Conservation (phyloP, 1,140 invertebrate genomes). For the Anoplophora glabripennis region DNA sequence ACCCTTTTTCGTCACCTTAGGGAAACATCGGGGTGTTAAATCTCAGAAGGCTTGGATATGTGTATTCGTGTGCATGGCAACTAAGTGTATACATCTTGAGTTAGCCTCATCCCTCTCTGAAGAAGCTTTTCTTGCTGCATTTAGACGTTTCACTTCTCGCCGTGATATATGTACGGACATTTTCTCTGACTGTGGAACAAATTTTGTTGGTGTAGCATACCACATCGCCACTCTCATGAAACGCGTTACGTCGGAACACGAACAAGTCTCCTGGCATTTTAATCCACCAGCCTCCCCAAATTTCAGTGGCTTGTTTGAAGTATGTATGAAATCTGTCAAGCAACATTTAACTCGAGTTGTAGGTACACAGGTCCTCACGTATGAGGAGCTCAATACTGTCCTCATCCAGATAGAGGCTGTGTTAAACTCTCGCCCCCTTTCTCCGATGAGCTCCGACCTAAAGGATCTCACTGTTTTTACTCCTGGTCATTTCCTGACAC, state of each 20-base stretch:
- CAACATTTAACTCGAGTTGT: constrained; percentile 29
- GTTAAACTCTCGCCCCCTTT: constrained; percentile 35
- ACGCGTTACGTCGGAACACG: not conserved
- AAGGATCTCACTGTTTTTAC: constrained; percentile 33
- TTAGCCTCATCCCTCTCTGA: not conserved
- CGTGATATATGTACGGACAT: constrained; percentile 34
- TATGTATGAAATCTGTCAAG: constrained; percentile 34
- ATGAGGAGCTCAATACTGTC: constrained; percentile 37
- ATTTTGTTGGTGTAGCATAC: constrained; percentile 11
- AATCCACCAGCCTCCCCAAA: constrained; percentile 39
- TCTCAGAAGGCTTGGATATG: not conserved
- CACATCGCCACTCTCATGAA: not conserved
- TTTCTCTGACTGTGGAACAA: constrained; percentile 26
- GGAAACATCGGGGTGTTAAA: constrained; percentile 1
- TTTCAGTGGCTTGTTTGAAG: constrained; percentile 46
- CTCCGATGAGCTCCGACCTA: constrained; percentile 23
- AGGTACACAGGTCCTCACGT: constrained; percentile 29
- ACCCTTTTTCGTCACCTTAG: constrained; percentile 10
- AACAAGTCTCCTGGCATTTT: constrained; percentile 43
- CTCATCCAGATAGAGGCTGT: constrained; percentile 34
- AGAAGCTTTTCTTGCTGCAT: constrained; percentile 15
- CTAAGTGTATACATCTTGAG: constrained; percentile 7
- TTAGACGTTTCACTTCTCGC: constrained; percentile 38
- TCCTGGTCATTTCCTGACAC: constrained; percentile 41
- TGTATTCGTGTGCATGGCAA: constrained; percentile 5